Evolutionary conservation across 2,888 invertebrate species (phyloP), one percentile per base, ranked within the genome.

Genomic region (Dynastes tityus): DNA sequence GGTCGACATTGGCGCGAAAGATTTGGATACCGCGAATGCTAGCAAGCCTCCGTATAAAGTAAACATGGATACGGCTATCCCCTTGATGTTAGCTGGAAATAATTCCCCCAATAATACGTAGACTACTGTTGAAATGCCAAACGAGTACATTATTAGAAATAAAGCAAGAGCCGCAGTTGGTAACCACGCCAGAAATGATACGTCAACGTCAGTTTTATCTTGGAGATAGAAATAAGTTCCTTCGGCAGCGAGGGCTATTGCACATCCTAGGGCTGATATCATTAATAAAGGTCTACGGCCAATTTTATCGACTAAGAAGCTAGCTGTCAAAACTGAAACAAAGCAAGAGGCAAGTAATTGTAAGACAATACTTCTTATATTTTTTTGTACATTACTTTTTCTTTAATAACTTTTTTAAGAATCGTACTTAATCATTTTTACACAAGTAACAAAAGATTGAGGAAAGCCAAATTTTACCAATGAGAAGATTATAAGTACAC

Each of bases 61-160:
- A 0, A 91, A 91, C 2, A 90, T 81, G 3, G 92, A 92, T 0
- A 92, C 91, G 0, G 93, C 93, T 0, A 90, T 88, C 0, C 91
- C 91, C 84, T 93, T 93, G 0, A 93, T 91, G 80, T 92, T 92
- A 0, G 92, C 91, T 0, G 93, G 91, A 82, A 93, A 93, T 2
- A 93, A 82, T 84, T 93, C 93, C 0, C 92, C 92, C 82, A 93
- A 90, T 88, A 93, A 89, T 80, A 93, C 91, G 80, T 92, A 92
- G 0, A 92, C 91, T 40, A 93, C 83, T 32, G 92, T 92, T 0
- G 91, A 92, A 32, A 93, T 87, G 0, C 93, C 93, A 5, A 91
- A 85, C 0, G 92, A 90, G 77, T 92, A 91, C n/a, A 92, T 86
- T 3, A 92, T 85, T 73, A 92, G 91, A 83, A 92, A 93, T 8